These are phyloP conservation scores for Ryuthela nishihirai DNA, from an alignment of 2,888 invertebrate species.

Conservation along the genomic window DNA sequence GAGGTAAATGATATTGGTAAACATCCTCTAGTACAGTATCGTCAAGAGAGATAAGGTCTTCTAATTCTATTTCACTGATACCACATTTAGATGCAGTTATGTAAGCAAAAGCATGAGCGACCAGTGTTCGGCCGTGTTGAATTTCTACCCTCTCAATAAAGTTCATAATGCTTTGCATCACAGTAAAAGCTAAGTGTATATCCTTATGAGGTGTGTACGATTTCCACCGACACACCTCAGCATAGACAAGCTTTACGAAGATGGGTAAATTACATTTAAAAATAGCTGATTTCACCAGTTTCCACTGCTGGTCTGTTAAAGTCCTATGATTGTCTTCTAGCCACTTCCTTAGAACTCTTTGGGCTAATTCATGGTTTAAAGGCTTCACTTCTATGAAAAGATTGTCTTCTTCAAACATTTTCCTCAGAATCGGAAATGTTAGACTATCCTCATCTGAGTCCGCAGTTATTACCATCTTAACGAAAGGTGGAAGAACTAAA, in stretches of 20 bases:
- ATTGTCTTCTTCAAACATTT: conserved; percentile 83
- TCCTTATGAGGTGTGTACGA: conserved; percentile 92
- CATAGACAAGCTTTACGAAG: conserved; percentile 94
- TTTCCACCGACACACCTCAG: conserved; percentile 96
- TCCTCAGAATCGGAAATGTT: conserved; percentile 74
- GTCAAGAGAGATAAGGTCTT: conserved; percentile 85
- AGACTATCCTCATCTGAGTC: conserved; percentile 83
- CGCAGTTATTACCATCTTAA: conserved; percentile 89
- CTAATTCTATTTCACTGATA: conserved; percentile 90
- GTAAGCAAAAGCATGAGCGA: conserved; percentile 90
- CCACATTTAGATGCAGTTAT: conserved; percentile 92
- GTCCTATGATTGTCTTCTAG: conserved; percentile 84
- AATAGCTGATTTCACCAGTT: conserved; percentile 87
- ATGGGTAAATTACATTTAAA: conserved; percentile 90
- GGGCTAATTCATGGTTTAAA: conserved; percentile 86
- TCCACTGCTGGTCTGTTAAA: conserved; percentile 88
- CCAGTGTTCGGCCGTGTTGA: conserved; percentile 86
- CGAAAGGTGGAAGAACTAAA: conserved; percentile 76
- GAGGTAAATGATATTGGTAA: conserved; percentile 97
- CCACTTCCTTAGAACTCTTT: conserved; percentile 84
- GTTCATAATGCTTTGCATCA: conserved; percentile 97
- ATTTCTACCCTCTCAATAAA: conserved; percentile 94
- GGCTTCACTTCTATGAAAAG: conserved; percentile 76
- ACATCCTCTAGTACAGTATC: conserved; percentile 94
- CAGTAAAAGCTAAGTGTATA: conserved; percentile 76